These are phyloP conservation scores for Sebastes paucispinis DNA, from an alignment of 2,797 vertebrate genomes.

Conservation along the genomic window DNA sequence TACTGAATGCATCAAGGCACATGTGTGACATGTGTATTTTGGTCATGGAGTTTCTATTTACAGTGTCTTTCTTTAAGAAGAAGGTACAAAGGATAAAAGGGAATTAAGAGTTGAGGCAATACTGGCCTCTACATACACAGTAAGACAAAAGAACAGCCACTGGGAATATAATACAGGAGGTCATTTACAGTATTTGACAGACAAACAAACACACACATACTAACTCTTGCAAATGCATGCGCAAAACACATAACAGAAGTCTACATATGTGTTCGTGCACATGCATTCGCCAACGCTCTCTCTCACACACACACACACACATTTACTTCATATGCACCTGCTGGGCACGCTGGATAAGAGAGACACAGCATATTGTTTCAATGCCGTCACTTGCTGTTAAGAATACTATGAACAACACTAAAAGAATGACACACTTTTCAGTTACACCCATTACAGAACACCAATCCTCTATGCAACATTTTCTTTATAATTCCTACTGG, in stretches of 20 bases:
- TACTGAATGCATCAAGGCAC: conserved; percentile 77
- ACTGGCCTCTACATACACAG: conserved; percentile 50
- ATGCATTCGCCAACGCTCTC: not conserved
- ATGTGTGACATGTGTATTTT: conserved; percentile 76
- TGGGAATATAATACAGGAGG: conserved; percentile 66
- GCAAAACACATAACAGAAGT: conserved; percentile 23
- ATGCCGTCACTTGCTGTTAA: conserved; percentile 33
- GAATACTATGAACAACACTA: conserved; percentile 40
- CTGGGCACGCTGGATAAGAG: conserved; percentile 27
- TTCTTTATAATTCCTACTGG: not conserved
- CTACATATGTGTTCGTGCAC: conserved; percentile 13
- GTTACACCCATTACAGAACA: conserved; percentile 21
- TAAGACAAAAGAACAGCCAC: conserved; percentile 46
- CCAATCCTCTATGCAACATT: not conserved
- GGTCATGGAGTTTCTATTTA: conserved; percentile 79
- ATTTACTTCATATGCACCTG: conserved; percentile 51
- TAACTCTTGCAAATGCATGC: conserved; percentile 36
- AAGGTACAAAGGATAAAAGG: conserved; percentile 70
- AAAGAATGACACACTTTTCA: conserved; percentile 20
- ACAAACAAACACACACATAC: conserved; percentile 18
- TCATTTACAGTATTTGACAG: conserved; percentile 68
- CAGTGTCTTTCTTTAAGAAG: conserved; percentile 72
- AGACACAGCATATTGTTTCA: conserved; percentile 22
- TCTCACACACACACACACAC: not conserved
- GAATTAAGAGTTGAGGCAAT: conserved; percentile 70